Evolutionary conservation across 2,888 invertebrate species (phyloP), one percentile per base, ranked within the genome.

Genomic region (Drosophila peninsularis): DNA sequence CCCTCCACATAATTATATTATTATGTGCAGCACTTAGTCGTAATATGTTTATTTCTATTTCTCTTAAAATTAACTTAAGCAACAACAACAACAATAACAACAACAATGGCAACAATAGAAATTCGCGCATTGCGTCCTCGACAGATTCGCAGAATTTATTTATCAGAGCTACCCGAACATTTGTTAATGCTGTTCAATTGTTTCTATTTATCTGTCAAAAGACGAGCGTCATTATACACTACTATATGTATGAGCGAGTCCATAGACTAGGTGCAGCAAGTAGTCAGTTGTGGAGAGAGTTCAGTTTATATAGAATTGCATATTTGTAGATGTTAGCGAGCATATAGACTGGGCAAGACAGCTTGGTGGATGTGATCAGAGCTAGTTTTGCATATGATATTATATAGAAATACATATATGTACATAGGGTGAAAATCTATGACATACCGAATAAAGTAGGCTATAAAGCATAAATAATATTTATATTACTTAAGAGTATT

Each of bases 101-200:
- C 24, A 32, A 44, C 7, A 49, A 44, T 24, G 32, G 63, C 24
- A 32, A 44, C 7, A 49, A 44, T 24, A 36, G 63, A 73, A 72
- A 58, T 75, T 83, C 57, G 71, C 84, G 60, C 71, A 77, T 77
- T 75, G 81, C 55, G 78, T 70, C 82, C 87, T 83, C 84, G 78
- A 83, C 68, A 75, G 64, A 57, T 88, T 83, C 89, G 89, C 65
- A 62, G 83, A 83, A 83, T 68, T 88, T 75, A 83, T 83, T 83
- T 83, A 83, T 83, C 83, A 84, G 72, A 66, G 68, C 67, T 71
- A 42, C 52, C 49, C 61, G 61, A 72, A 81, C 75, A 81, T 78
- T 83, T 83, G 72, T 81, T 87, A 78, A 72, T 85, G 73, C 56
- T 73, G 71, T 88, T 85, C 80, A 80, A 82, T 88, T 83, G 88